Evolutionary conservation across 1,140 invertebrate genomes (phyloP).

Genomic region (Drosophila dunni): DNA sequence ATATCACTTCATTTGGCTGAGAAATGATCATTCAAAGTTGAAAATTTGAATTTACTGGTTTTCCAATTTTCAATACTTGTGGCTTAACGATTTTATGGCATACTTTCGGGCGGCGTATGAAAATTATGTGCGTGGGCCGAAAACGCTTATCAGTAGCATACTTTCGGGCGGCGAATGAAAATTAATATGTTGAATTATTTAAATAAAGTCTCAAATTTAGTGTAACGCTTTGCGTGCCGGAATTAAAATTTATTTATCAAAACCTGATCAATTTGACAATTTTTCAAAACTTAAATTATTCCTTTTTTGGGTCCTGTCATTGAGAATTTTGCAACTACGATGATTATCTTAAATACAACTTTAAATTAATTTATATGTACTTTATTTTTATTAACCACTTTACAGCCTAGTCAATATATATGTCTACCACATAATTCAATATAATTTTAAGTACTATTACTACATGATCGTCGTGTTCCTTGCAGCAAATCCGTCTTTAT

Average conservation of each 20-base stretch:
- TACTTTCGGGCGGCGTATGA: too few relatives aligned
- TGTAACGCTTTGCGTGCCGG: too few relatives aligned
- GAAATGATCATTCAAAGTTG: too few relatives aligned
- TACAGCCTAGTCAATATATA: slow-evolving; percentile 62
- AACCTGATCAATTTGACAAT: background rate
- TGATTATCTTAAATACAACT: slow-evolving; percentile 2
- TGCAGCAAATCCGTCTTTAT: slow-evolving; percentile 78
- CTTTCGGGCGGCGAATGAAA: too few relatives aligned
- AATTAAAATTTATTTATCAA: background rate
- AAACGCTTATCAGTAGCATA: too few relatives aligned
- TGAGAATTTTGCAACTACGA: slow-evolving; percentile 71
- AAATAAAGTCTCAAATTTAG: too few relatives aligned
- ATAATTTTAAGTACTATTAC: slow-evolving; percentile 62
- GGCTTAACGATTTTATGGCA: too few relatives aligned
- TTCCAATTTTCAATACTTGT: too few relatives aligned
- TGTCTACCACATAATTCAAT: slow-evolving; percentile 56
- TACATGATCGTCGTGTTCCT: slow-evolving; percentile 73
- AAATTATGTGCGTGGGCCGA: too few relatives aligned
- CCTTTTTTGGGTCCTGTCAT: slow-evolving; percentile 16
- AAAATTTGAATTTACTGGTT: too few relatives aligned
- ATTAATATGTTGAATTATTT: too few relatives aligned
- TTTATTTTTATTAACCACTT: slow-evolving; percentile 12
- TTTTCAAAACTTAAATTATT: background rate
- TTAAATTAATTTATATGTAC: slow-evolving; percentile 2
- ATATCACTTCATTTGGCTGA: too few relatives aligned